Conservation (phyloP, 2,113 vertebrate genomes). For the Sterrhoptilus dennistouni region DNA sequence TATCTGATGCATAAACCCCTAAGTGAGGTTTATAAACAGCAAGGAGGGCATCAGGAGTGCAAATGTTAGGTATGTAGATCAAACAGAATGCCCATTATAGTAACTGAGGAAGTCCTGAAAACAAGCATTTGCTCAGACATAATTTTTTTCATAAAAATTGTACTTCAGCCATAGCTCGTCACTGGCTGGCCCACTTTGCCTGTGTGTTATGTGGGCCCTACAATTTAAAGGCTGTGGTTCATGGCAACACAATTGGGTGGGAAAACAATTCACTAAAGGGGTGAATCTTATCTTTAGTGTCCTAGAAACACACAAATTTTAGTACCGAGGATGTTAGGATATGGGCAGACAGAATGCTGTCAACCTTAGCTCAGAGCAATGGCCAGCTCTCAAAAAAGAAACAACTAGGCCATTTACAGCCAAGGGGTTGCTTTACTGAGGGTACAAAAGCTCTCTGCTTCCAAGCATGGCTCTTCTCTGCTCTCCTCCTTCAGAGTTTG, state of each 20-base stretch:
- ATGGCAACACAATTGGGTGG: neutral
- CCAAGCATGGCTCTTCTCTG: neutral
- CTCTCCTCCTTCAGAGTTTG: neutral
- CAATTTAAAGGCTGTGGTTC: neutral
- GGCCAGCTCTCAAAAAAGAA: neutral
- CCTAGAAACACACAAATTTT: neutral
- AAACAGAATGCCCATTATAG: neutral
- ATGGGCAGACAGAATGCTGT: neutral
- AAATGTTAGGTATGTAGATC: neutral
- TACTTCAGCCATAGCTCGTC: neutral
- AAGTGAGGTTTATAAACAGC: neutral
- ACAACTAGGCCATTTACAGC: neutral
- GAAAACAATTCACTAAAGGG: neutral
- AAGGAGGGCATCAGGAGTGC: neutral
- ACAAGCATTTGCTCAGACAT: neutral
- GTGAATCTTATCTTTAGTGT: neutral
- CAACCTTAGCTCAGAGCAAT: neutral
- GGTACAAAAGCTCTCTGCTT: neutral
- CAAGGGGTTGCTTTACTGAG: rapidly evolving
- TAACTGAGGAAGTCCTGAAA: neutral
- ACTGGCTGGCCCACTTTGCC: neutral
- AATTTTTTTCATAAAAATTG: neutral
- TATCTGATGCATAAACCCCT: rapidly evolving
- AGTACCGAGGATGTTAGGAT: neutral
- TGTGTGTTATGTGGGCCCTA: neutral